Evolutionary conservation across 2,888 invertebrate genomes (phyloP), one percentile per base, ranked within the genome.

Genomic region (Dicycla oo): DNA sequence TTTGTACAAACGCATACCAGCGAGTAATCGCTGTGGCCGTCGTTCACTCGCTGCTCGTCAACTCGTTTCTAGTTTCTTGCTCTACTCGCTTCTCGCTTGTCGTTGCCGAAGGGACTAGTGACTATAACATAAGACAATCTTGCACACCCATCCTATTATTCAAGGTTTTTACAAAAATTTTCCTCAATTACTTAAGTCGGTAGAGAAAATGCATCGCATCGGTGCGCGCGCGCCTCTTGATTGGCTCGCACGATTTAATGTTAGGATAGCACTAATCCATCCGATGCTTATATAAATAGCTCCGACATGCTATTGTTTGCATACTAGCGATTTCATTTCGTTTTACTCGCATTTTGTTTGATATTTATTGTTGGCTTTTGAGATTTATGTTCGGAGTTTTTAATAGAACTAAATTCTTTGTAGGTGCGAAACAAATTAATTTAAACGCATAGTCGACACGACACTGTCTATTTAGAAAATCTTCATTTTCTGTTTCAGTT

Each of bases 201-300:
- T 60, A 58, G 11, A 63, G 49, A 75, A 60, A 77, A 38, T 75
- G 73, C 71, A 75, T 30, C 30, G 47, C 47, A 40, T n/a, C 62
- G 56, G 47, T 80, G 80, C 68, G 75, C 62, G 15, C 34, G 60
- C 73, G 68, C n/a, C 60, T 70, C 30, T 65, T 53, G 78, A 87
- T 88, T 88, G 88, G 87, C 84, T 84, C 66, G 72, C 84, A 74
- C 87, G 89, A 88, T 90, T 65, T 88, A 51, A 23, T 43, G 51
- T 43, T 66, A 30, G 81, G 81, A 89, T 86, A 81, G 87, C 84
- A 80, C 85, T 87, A 89, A 91, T 90, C 88, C 85, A 84, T 88
- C 84, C 83, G 83, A 87, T 80, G 77, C 72, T 61, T 65, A 76
- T 80, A 84, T 84, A 82, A 80, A 82, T 77, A 82, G 81, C 75